Conservation (phyloP, 1,140 invertebrate genomes). For the Bombus consobrinus region DNA sequence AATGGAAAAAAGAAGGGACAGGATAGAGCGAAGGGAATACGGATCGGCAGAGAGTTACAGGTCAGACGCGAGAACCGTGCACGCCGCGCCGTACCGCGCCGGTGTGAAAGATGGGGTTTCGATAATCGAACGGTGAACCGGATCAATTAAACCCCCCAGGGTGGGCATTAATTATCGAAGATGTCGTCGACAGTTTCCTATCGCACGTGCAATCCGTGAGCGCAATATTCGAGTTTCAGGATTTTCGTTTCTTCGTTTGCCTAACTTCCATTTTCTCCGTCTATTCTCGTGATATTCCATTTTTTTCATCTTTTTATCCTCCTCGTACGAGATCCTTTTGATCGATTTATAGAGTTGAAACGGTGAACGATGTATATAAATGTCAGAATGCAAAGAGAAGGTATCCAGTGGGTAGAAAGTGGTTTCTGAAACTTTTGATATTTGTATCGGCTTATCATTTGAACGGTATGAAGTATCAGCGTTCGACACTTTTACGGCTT, state of each 20-base stretch:
- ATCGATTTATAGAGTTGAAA: neutral
- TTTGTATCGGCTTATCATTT: too few relatives aligned
- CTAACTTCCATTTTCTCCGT: neutral
- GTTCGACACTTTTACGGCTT: neutral
- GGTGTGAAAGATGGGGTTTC: conserved; percentile 65
- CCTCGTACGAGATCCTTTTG: neutral
- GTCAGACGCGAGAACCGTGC: conserved; percentile 25
- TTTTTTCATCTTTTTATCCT: neutral
- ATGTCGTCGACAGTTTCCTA: conserved; percentile 68
- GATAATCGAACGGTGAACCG: conserved; percentile 71
- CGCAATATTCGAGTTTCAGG: conserved; percentile 63
- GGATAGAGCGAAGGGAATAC: neutral
- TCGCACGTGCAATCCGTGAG: conserved; percentile 57
- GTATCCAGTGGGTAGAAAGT: neutral
- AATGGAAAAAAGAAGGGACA: neutral
- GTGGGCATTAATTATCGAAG: conserved; percentile 67
- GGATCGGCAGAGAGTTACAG: neutral
- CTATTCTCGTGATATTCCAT: neutral
- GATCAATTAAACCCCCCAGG: conserved; percentile 68
- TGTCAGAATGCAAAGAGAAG: too few relatives aligned
- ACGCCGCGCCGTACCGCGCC: neutral
- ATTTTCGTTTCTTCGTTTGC: conserved; percentile 36
- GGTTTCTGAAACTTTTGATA: neutral
- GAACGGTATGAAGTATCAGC: neutral
- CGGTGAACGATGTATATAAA: neutral